These are phyloP conservation scores for Mythimna pallens DNA, from an alignment of 2,888 invertebrate species.

Conservation along the genomic window DNA sequence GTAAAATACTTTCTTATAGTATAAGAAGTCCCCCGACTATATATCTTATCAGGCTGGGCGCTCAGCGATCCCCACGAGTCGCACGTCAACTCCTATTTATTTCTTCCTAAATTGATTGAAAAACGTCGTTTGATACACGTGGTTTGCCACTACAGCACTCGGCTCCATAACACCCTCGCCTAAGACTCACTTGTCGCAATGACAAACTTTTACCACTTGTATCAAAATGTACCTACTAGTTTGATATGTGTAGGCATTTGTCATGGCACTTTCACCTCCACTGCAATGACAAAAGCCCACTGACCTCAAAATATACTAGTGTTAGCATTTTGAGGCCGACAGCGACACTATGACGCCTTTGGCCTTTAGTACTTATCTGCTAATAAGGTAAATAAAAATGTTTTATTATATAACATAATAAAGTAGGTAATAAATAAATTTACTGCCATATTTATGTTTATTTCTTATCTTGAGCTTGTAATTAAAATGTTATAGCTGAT, in stretches of 20 bases:
- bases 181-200: no score
- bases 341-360: slow-evolving; percentile 8
- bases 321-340: not conserved
- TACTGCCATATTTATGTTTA: not conserved
- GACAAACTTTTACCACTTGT: no score
- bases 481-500: slow-evolving; percentile 17
- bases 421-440: slow-evolving; percentile 32
- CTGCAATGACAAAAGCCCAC: not conserved
- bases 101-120: no score
- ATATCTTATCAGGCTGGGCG: no score
- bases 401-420: slow-evolving; percentile 4
- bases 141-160: no score
- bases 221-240: not conserved
- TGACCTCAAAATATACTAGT: not conserved
- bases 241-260: not conserved
- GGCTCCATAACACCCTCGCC: no score
- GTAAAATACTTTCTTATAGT: no score
- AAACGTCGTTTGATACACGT: no score
- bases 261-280: not conserved
- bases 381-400: slow-evolving; percentile 5
- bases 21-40: no score
- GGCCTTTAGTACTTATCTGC: slow-evolving; percentile 19
- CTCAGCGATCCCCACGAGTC: no score
- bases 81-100: no score
- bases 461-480: slow-evolving; percentile 32